These are phyloP conservation scores for Clistopyga incitator DNA, from an alignment of 2,888 invertebrate species.

Conservation along the genomic window DNA sequence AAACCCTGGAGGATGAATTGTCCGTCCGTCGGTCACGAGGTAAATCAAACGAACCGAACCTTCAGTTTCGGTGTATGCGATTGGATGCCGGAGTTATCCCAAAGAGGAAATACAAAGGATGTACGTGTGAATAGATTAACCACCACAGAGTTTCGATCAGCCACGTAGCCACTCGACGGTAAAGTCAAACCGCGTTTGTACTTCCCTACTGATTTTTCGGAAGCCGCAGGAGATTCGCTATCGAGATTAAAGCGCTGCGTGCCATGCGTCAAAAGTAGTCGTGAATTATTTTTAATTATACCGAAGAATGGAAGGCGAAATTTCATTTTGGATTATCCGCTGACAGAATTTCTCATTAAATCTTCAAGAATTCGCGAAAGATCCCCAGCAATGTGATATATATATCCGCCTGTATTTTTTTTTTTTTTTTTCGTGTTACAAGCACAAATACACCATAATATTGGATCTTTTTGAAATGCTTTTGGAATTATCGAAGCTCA, in stretches of 20 bases:
- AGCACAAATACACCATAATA: no score
- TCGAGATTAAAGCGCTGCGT: no score
- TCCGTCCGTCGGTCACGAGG: constrained; percentile 19
- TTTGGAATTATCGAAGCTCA: background rate
- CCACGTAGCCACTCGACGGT: constrained; percentile 36
- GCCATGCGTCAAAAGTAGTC: no score
- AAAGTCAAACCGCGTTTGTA: background rate
- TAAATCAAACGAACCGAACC: constrained; percentile 9
- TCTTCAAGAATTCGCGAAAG: no score
- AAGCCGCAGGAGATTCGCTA: background rate
- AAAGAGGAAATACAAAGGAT: background rate
- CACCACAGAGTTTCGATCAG: constrained; percentile 33
- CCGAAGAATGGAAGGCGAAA: no score
- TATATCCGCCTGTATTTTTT: no score
- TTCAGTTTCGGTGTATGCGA: background rate
- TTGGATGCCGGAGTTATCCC: constrained; percentile 6
- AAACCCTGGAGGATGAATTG: constrained; percentile 45
- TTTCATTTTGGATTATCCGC: no score
- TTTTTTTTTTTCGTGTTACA: no score
- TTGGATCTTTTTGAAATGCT: no score
- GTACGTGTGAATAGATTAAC: constrained; percentile 10
- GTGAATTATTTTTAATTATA: no score
- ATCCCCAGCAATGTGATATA: no score
- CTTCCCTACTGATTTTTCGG: constrained; percentile 24
- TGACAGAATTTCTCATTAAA: no score